These are phyloP conservation scores for Antechinus flavipes DNA, from an alignment of 2,113 vertebrate genomes.

Conservation along the genomic window DNA sequence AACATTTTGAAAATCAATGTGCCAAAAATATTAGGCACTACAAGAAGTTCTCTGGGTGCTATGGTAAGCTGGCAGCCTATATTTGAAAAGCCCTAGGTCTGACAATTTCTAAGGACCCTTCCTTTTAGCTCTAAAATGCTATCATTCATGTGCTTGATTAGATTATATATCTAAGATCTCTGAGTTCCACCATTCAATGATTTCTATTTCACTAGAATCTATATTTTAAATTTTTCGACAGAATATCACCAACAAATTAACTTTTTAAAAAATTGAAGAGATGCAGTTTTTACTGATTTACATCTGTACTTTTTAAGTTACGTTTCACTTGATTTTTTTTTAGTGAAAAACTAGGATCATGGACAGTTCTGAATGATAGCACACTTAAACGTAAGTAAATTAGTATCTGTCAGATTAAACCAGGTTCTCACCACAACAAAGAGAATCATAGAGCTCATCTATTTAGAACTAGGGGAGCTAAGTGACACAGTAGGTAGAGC, in stretches of 20 bases:
- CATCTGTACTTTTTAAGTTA: background rate
- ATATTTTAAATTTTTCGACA: constrained; percentile 13
- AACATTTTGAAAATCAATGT: background rate
- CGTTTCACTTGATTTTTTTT: constrained; percentile 18
- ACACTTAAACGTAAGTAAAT: background rate
- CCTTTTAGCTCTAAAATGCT: background rate
- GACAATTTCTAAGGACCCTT: background rate
- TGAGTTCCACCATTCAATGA: constrained; percentile 6
- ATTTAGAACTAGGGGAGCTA: background rate
- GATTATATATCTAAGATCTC: background rate
- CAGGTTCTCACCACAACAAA: background rate
- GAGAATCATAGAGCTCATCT: background rate
- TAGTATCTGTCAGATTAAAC: background rate
- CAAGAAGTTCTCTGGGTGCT: no score
- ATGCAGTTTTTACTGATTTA: constrained; percentile 32
- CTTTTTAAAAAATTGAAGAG: background rate
- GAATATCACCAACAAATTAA: constrained; percentile 22
- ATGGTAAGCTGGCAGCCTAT: background rate
- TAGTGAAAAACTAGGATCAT: constrained; percentile 1
- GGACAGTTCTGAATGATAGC: background rate
- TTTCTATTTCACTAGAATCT: background rate
- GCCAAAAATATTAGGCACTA: background rate
- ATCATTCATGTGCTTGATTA: background rate
- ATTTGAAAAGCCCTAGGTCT: background rate
- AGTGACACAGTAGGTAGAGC: no score